These are phyloP conservation scores for Rotaria macrura DNA, from an alignment of 2,888 invertebrate genomes.

Conservation along the genomic window DNA sequence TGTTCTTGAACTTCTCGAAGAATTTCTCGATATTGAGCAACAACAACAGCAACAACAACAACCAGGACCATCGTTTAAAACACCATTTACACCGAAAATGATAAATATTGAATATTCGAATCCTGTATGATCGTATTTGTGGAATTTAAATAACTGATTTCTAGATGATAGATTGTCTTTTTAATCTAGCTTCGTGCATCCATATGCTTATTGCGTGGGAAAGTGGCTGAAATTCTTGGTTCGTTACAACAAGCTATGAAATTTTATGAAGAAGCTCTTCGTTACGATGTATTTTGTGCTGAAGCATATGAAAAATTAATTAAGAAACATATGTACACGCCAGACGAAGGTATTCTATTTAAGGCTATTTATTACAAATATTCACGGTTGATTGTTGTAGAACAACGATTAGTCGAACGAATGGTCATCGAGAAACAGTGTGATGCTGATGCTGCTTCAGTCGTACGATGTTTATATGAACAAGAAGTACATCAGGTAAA, in stretches of 20 bases:
- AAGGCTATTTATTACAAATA: not conserved
- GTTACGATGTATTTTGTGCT: slow-evolving; percentile 30
- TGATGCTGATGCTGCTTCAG: slow-evolving; percentile 23
- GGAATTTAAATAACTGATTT: not conserved
- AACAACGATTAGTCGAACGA: slow-evolving; percentile 25
- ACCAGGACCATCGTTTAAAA: not conserved
- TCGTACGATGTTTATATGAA: slow-evolving; percentile 24
- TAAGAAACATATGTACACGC: slow-evolving; percentile 30
- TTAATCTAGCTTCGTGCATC: slow-evolving; percentile 23
- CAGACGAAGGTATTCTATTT: slow-evolving; percentile 20
- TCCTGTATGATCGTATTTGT: not conserved
- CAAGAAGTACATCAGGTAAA: slow-evolving; percentile 22
- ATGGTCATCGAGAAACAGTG: slow-evolving; percentile 28
- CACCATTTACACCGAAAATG: slow-evolving; percentile 3
- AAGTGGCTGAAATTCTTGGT: slow-evolving; percentile 30
- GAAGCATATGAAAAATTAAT: slow-evolving; percentile 27
- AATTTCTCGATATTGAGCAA: not conserved
- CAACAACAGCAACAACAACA: slow-evolving; percentile 20
- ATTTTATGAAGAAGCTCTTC: slow-evolving; percentile 30
- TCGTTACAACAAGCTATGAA: slow-evolving; percentile 29
- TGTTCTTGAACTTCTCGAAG: not conserved
- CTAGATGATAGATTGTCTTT: too few relatives aligned
- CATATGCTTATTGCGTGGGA: slow-evolving; percentile 25
- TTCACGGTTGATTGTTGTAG: not conserved
- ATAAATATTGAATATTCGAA: not conserved